A percentile compares a stretch with the other conserved stretches of the same genome.
phyloP scores from a whole-genome alignment of 1,140 invertebrate genomes.

The Pseudomyrmex dendroicus region DNA sequence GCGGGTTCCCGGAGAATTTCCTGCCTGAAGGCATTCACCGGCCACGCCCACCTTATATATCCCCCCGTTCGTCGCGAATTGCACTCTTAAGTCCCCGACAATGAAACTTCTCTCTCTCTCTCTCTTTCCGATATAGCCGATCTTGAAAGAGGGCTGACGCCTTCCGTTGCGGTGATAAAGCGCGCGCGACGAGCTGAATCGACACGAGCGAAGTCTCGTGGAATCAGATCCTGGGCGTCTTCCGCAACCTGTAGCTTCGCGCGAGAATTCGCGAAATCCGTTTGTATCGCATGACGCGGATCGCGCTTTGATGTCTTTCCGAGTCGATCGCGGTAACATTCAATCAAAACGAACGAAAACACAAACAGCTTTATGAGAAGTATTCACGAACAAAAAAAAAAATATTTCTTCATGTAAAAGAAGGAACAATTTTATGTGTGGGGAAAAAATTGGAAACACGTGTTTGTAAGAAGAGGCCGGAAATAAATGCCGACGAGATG shows the following conservation, averaged over 20 bases:
- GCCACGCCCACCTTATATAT: constrained; percentile 3
- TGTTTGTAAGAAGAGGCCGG: constrained; percentile 1
- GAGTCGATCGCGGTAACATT: constrained; percentile 20
- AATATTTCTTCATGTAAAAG: background rate
- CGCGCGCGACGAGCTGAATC: constrained; percentile 30
- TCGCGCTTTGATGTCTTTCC: constrained; percentile 42
- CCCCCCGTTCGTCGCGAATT: constrained; percentile 48
- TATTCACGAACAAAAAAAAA: background rate
- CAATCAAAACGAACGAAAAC: constrained; percentile 18
- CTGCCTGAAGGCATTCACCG: constrained; percentile 26
- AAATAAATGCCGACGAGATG: background rate
- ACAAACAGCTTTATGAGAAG: constrained; percentile 26
- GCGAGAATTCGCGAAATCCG: constrained; percentile 51
- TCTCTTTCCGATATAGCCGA: background rate
- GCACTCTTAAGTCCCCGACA: constrained; percentile 42
- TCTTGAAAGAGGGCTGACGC: background rate
- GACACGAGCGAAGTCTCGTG: constrained; percentile 26
- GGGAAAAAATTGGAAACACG: background rate
- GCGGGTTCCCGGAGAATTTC: constrained; percentile 68
- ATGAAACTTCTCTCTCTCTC: background rate
- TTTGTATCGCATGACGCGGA: constrained; percentile 18
- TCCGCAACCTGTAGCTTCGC: constrained; percentile 67
- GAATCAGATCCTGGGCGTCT: constrained; percentile 31
- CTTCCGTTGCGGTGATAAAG: constrained; percentile 34
- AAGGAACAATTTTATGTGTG: constrained; percentile 3